Conservation (phyloP, 1,140 invertebrate genomes). For the Venturia canescens region DNA sequence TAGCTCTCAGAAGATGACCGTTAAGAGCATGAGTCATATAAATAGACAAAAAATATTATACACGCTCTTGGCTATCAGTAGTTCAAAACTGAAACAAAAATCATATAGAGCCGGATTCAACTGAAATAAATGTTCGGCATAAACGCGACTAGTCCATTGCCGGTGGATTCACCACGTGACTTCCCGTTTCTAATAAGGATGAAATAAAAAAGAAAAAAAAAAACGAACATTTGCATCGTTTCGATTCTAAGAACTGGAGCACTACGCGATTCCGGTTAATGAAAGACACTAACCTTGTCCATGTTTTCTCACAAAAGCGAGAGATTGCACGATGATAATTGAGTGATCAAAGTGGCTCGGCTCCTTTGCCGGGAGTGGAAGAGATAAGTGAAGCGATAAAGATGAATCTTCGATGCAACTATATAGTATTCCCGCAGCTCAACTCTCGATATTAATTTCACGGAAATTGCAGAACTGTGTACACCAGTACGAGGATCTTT, state of each 20-base stretch:
- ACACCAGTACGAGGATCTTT: slow-evolving; percentile 17
- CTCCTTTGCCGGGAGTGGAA: neutral
- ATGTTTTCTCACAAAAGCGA: neutral
- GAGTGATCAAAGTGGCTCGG: slow-evolving; percentile 16
- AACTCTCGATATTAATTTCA: slow-evolving; percentile 42
- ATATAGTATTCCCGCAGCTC: slow-evolving; percentile 12
- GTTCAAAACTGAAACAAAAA: no score
- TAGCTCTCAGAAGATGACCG: no score
- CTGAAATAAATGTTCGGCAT: no score
- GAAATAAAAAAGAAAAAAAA: no score
- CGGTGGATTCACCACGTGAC: no score
- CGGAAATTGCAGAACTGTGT: slow-evolving; percentile 22
- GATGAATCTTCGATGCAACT: slow-evolving; percentile 23
- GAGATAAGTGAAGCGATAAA: neutral
- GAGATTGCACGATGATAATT: slow-evolving; percentile 35
- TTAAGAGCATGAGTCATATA: no score
- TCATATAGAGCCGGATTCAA: no score
- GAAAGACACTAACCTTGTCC: slow-evolving; percentile 1
- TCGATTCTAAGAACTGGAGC: neutral
- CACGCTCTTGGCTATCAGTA: no score
- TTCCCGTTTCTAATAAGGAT: neutral
- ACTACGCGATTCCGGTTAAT: slow-evolving; percentile 15
- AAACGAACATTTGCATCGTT: neutral
- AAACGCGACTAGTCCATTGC: no score
- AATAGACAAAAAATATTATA: no score